Conservation (phyloP, 2,113 vertebrate species). For the Scytalopus superciliaris region DNA sequence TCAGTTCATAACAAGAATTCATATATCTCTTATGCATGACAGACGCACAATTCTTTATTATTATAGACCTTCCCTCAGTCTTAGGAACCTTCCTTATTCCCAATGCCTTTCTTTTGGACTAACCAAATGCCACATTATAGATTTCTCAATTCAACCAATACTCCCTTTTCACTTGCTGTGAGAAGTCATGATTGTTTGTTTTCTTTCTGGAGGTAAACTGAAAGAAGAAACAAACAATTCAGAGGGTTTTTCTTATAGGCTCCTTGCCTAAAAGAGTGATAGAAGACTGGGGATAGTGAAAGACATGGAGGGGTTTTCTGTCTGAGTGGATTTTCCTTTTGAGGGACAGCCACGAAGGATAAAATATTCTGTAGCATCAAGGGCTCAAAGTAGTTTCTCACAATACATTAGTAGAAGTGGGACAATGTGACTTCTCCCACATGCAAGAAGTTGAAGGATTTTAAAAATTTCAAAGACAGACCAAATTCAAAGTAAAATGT, state of each 20-base stretch:
- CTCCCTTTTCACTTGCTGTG: neutral
- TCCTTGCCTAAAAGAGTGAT: neutral
- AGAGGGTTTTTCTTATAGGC: neutral
- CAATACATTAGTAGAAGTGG: neutral
- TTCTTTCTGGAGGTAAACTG: neutral
- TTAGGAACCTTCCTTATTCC: neutral
- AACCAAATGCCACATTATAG: neutral
- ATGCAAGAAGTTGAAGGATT: neutral
- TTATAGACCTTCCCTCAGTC: neutral
- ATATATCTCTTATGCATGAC: neutral
- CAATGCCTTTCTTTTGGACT: neutral
- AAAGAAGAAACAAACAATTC: neutral
- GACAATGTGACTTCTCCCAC: neutral
- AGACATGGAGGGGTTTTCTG: neutral
- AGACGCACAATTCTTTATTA: neutral
- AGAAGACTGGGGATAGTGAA: neutral
- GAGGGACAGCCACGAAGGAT: neutral
- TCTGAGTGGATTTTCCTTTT: neutral
- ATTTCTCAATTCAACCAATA: neutral
- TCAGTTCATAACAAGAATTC: neutral
- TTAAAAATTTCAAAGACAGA: neutral
- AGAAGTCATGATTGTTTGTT: neutral
- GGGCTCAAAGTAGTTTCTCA: neutral
- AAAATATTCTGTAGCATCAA: neutral
- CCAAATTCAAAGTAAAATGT: neutral